A percentile compares a stretch with the other conserved stretches of the same genome.
Evolutionary conservation across 2,113 vertebrate genomes (phyloP).

Genomic region (Charadrius vociferus): DNA sequence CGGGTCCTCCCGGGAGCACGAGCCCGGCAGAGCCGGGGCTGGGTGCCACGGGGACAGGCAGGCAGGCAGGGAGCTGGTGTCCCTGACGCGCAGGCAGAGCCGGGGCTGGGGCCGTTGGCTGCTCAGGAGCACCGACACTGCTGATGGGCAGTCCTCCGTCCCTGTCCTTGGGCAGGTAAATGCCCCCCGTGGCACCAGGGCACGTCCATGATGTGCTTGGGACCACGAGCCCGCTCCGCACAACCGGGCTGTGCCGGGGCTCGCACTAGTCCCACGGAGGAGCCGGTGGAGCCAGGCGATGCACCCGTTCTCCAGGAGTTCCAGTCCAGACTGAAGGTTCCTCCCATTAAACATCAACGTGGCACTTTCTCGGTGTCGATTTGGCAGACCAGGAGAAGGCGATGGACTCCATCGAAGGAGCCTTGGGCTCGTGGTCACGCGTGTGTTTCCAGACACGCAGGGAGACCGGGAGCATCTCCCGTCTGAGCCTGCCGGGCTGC

Average conservation of each 20-base stretch:
- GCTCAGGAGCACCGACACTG: neutral
- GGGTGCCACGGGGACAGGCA: neutral
- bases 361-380: neutral
- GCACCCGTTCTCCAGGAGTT: neutral
- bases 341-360: neutral
- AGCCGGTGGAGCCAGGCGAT: neutral
- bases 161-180: neutral
- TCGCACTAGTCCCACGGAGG: neutral
- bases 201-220: accelerated
- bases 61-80: neutral
- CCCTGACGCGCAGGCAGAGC: neutral
- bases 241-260: accelerated
- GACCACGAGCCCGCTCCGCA: neutral
- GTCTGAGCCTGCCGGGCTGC: neutral
- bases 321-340: neutral
- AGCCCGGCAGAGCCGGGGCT: accelerated
- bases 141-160: neutral
- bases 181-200: accelerated
- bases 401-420: neutral
- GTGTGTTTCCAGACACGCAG: accelerated
- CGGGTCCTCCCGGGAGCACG: accelerated
- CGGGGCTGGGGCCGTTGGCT: neutral
- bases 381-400: neutral
- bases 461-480: neutral
- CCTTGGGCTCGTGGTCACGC: accelerated